These are phyloP conservation scores for Chromobotia macracanthus DNA, from an alignment of 2,797 vertebrate species.

Conservation along the genomic window DNA sequence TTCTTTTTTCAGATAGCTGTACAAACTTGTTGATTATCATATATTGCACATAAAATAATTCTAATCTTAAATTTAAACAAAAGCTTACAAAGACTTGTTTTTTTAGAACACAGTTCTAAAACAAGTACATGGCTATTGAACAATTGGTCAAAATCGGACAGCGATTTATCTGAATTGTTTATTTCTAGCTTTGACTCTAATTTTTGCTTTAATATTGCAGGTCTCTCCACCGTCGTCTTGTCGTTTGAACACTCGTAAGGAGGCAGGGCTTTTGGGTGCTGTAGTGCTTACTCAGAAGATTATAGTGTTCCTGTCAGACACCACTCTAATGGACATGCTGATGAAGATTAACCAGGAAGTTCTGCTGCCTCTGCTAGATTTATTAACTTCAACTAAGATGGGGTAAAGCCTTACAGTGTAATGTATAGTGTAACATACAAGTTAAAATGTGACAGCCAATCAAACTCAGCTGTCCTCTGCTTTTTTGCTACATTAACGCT, in stretches of 20 bases:
- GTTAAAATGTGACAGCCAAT: background rate
- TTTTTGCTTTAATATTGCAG: constrained; percentile 69
- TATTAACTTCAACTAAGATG: constrained; percentile 86
- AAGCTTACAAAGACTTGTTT: too few species aligned
- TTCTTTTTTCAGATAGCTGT: background rate
- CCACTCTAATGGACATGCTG: constrained; percentile 97
- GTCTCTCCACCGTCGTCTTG: constrained; percentile 84
- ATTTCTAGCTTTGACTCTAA: background rate
- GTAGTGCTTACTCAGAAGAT: constrained; percentile 94
- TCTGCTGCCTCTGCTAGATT: constrained; percentile 88
- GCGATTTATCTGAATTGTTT: background rate
- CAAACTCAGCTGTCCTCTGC: constrained; percentile 1
- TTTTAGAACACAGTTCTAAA: too few species aligned
- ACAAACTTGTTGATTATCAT: background rate
- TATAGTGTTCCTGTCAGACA: constrained; percentile 92
- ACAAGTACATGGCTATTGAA: too few species aligned
- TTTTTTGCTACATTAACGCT: background rate
- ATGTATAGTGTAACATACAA: background rate
- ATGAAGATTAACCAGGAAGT: constrained; percentile 97
- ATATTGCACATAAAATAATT: too few species aligned
- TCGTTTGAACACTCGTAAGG: constrained; percentile 94
- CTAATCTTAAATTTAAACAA: too few species aligned
- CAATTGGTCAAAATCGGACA: background rate
- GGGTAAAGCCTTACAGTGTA: constrained; percentile 74
- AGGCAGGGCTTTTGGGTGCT: constrained; percentile 90